phyloP scores from a whole-genome alignment of 2,113 vertebrate species.

The Sylvilagus bachmani region DNA sequence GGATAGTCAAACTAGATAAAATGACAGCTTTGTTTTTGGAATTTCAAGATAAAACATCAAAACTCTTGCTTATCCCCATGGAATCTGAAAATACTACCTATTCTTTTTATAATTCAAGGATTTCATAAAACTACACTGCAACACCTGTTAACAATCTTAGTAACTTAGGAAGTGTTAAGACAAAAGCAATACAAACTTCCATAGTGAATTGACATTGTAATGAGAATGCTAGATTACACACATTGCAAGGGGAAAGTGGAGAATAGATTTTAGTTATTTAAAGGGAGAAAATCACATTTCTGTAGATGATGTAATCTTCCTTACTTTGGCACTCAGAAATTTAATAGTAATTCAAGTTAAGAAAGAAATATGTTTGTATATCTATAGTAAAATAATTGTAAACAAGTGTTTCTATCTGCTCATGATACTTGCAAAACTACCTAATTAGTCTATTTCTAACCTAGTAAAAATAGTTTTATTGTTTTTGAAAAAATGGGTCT shows the following conservation, averaged over 20 bases:
- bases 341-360: neutral
- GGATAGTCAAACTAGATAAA: conserved; percentile 18
- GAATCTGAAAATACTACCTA: neutral
- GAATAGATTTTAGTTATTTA: neutral
- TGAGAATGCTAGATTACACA: neutral
- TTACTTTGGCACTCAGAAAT: neutral
- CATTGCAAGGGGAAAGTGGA: neutral
- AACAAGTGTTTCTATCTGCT: neutral
- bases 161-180: neutral
- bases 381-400: neutral
- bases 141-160: neutral
- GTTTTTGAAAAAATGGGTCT: neutral
- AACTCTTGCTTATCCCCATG: neutral
- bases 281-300: neutral
- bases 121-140: conserved; percentile 31
- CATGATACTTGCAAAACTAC: neutral
- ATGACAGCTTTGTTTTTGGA: neutral
- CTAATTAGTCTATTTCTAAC: no score
- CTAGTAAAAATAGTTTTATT: neutral
- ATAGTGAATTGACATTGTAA: neutral
- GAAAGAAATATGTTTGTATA: conserved; percentile 21
- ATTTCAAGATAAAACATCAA: conserved; percentile 26
- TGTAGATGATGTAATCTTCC: conserved; percentile 33
- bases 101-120: neutral
- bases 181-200: neutral